Conservation (phyloP, 2,888 invertebrate species). For the Caenorhabditis auriculariae region DNA sequence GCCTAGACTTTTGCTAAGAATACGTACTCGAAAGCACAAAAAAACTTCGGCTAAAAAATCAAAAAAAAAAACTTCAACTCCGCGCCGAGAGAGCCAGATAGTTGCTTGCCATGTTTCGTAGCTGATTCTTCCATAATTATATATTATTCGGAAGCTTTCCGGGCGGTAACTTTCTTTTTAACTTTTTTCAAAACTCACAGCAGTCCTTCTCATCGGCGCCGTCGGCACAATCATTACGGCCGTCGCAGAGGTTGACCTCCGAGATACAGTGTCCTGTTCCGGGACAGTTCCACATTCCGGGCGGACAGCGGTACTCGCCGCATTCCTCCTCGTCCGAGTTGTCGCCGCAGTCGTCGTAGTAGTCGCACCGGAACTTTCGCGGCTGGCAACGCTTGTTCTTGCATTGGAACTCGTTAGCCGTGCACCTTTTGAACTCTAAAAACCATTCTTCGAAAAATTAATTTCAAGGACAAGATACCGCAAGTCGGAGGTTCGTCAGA, state of each 20-base stretch:
- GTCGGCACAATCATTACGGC: constrained; percentile 92
- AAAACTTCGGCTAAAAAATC: too few species aligned
- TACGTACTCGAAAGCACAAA: too few species aligned
- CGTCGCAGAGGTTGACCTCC: constrained; percentile 89
- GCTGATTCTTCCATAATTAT: too few species aligned
- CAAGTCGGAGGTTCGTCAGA: constrained; percentile 65
- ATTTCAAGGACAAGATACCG: constrained; percentile 24
- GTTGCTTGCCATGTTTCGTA: too few species aligned
- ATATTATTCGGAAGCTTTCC: too few species aligned
- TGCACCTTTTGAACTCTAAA: constrained; percentile 61
- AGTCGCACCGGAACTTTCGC: constrained; percentile 66
- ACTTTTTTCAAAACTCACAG: constrained; percentile 49
- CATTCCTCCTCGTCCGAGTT: constrained; percentile 75
- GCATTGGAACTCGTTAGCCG: constrained; percentile 62
- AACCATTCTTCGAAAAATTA: constrained; percentile 1
- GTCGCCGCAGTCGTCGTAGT: constrained; percentile 87
- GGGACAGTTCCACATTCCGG: constrained; percentile 58
- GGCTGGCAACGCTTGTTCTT: constrained; percentile 64
- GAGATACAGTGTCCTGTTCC: constrained; percentile 83
- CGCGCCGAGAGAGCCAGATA: too few species aligned
- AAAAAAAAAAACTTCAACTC: too few species aligned
- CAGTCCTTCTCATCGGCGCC: constrained; percentile 80
- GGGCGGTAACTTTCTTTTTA: too few species aligned
- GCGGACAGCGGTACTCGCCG: constrained; percentile 61
- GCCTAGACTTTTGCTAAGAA: too few species aligned